phyloP scores from a whole-genome alignment of 2,113 vertebrate species.

The Orthonyx spaldingii region DNA sequence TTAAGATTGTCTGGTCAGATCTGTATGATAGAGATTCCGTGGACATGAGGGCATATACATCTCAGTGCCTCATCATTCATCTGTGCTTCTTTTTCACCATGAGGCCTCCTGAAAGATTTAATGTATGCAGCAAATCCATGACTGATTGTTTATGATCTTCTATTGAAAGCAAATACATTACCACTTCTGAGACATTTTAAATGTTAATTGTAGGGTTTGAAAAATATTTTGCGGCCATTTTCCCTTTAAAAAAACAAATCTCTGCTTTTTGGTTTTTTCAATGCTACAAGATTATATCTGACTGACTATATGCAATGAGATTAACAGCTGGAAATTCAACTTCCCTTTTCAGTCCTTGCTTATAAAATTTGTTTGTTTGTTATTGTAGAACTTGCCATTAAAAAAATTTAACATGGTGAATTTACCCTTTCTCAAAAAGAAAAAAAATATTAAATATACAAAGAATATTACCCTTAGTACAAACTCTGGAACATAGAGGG shows the following conservation, averaged over 20 bases:
- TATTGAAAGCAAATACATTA: background rate
- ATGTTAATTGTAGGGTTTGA: background rate
- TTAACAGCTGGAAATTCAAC: background rate
- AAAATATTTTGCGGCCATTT: background rate
- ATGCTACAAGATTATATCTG: background rate
- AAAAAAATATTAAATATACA: background rate
- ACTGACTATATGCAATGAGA: background rate
- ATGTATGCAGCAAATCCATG: background rate
- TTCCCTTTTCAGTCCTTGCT: background rate
- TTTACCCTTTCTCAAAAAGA: background rate
- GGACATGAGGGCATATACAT: background rate
- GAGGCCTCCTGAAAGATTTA: background rate
- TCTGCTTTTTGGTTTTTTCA: background rate
- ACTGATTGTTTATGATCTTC: background rate
- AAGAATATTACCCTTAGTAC: background rate
- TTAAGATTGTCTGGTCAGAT: background rate
- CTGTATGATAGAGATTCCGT: background rate
- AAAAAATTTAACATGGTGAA: background rate
- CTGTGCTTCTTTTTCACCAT: background rate
- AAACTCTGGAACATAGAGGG: conserved; percentile 61
- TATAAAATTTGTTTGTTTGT: background rate
- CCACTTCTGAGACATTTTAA: background rate
- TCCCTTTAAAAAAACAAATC: background rate
- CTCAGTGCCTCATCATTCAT: background rate
- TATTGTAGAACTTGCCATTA: background rate